These are phyloP conservation scores for Xerus inauris DNA, from an alignment of 2,113 vertebrate species.

Conservation along the genomic window DNA sequence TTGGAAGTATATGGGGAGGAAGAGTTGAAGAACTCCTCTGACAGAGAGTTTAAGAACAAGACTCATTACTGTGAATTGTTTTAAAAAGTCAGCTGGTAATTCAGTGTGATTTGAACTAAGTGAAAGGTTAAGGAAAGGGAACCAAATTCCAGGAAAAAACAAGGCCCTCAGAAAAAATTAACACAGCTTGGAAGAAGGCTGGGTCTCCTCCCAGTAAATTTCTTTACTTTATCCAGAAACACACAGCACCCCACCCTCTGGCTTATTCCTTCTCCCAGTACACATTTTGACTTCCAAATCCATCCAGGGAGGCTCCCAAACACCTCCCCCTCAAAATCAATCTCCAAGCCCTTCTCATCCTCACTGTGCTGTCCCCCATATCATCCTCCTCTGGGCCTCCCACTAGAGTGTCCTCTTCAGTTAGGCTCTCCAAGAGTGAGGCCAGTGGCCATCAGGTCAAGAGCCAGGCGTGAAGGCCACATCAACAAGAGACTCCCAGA, in stretches of 20 bases:
- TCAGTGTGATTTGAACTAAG: conserved; percentile 37
- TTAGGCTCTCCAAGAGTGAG: not conserved
- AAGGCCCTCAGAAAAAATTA: conserved; percentile 44
- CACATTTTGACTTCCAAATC: conserved; percentile 42
- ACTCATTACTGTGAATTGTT: not conserved
- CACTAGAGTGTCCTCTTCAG: not conserved
- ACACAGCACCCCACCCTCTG: not conserved
- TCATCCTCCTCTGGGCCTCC: not conserved
- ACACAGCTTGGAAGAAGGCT: conserved; percentile 4
- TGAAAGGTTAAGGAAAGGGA: conserved; percentile 41
- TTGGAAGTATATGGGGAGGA: no score
- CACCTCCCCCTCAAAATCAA: not conserved
- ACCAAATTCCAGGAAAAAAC: conserved; percentile 55
- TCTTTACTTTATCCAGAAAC: conserved; percentile 49
- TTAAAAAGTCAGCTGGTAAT: conserved; percentile 48
- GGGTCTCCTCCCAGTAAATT: not conserved
- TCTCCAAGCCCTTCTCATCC: not conserved
- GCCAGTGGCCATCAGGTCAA: not conserved
- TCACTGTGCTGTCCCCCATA: not conserved
- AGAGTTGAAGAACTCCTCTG: no score
- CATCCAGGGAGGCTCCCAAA: not conserved
- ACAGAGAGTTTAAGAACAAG: not conserved
- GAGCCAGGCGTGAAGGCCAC: not conserved
- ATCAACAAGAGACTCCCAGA: conserved; percentile 29
- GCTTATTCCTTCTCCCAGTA: not conserved